Evolutionary conservation across 2,113 vertebrate species (phyloP), one percentile per base, ranked within the genome.

Genomic region (Asarcornis scutulata): DNA sequence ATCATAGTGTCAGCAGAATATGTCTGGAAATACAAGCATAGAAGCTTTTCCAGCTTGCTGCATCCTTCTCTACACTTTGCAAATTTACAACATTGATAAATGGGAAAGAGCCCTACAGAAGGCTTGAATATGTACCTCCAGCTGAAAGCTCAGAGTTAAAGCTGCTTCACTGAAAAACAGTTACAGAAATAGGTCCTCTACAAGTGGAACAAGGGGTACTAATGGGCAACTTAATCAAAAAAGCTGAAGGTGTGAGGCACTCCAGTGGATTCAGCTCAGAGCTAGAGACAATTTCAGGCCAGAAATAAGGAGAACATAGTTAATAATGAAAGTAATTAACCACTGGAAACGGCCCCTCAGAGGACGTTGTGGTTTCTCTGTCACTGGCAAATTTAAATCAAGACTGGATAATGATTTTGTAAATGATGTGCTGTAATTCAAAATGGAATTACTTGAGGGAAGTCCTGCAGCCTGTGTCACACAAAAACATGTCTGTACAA

Each of bases 291-390:
- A 68, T 53, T 72, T 27, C 72, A 72, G 53, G 44, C 63, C 53
- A 23, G 48, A 72, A 95, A 63, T 22, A 52, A 56, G 17, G 75
- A 0, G 21, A 62, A 44, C 21, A 6, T 59, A 63, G 77, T 53
- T 68, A 86, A 67, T 93, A 76, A 93, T 38, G 81, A 89, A 55
- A 76, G 81, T 72, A 86, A 96, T 86, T 72, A 89, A 89, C 26
- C 71, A 59, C 55, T 14, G 84, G 88, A 52, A 92, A 60, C 80
- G 34, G 81, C 38, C 67, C 85, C 71, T 91, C 67, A 6, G 88
- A 63, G 84, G 72, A 17, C 34, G 58, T 40, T 62, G 88, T 11
- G 16, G 22, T 63, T 86, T 63, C 88, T 76, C 58, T 29, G 40
- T 60, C 18, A 0, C 22, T 1, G 3, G 88, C 48, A 76, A 15